These are phyloP conservation scores for Rhabdornis inornatus DNA, from an alignment of 2,113 vertebrate species.

Conservation along the genomic window DNA sequence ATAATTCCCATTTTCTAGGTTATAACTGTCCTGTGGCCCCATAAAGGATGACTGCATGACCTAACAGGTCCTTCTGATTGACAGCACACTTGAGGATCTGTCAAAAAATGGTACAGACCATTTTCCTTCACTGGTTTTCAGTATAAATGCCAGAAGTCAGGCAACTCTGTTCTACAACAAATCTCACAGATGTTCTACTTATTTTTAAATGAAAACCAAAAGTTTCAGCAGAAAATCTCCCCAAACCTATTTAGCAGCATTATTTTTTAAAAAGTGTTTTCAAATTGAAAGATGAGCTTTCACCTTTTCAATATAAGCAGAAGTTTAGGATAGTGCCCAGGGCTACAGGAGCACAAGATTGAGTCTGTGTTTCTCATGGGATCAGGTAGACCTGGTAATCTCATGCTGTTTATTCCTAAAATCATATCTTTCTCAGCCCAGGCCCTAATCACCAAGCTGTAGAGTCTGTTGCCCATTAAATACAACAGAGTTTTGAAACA, in stretches of 20 bases:
- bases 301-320: neutral
- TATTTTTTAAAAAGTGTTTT: neutral
- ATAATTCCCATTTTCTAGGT: neutral
- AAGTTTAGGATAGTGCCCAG: neutral
- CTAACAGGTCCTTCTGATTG: neutral
- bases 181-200: neutral
- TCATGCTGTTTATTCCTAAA: neutral
- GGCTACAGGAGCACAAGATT: neutral
- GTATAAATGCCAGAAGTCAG: neutral
- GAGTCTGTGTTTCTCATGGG: neutral
- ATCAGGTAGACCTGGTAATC: neutral
- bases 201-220: neutral
- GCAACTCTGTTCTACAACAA: neutral
- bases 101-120: neutral
- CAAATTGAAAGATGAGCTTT: neutral
- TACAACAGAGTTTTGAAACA: neutral
- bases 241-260: neutral
- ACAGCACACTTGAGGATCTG: neutral
- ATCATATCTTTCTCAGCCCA: neutral
- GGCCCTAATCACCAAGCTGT: neutral
- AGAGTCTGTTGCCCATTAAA: neutral
- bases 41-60: neutral
- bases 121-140: neutral
- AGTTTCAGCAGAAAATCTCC: neutral
- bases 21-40: neutral